These are phyloP conservation scores for Bombyx mandarina DNA, from an alignment of 1,140 invertebrate species.

Conservation along the genomic window DNA sequence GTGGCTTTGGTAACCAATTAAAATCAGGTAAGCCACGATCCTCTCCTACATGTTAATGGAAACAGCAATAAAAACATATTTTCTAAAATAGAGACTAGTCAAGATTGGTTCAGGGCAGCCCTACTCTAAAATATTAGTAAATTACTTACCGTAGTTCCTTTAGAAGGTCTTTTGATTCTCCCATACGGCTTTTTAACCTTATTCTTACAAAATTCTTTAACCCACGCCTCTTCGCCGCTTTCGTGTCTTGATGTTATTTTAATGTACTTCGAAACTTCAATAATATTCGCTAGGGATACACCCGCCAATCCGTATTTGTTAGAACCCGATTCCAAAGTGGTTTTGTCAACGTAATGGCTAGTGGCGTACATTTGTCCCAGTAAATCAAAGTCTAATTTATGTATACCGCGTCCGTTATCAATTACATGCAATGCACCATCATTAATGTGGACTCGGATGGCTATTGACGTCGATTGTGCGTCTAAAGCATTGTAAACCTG, in stretches of 20 bases:
- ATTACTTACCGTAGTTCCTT: conserved; percentile 74
- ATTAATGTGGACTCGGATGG: conserved; percentile 73
- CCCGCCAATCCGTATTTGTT: conserved; percentile 75
- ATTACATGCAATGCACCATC: conserved; percentile 75
- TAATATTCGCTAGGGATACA: conserved; percentile 76
- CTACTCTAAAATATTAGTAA: neutral
- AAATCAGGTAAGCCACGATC: no score
- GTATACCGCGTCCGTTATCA: conserved; percentile 77
- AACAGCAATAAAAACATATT: neutral
- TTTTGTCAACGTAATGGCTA: conserved; percentile 73
- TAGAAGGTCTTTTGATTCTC: conserved; percentile 60
- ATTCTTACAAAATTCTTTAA: conserved; percentile 49
- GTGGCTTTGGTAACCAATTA: no score
- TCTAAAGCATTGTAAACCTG: conserved; percentile 78
- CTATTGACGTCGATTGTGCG: conserved; percentile 74
- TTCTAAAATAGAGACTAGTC: neutral
- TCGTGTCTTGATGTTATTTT: conserved; percentile 70
- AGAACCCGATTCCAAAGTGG: conserved; percentile 65
- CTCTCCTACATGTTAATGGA: no score
- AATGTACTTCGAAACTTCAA: conserved; percentile 69
- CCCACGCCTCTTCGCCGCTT: conserved; percentile 55
- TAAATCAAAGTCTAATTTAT: conserved; percentile 59
- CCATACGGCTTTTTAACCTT: conserved; percentile 32
- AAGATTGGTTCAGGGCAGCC: no score
- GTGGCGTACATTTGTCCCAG: conserved; percentile 75